Percentiles rank a stretch among this genome's conserved stretches.
Conservation (phyloP, 2,113 vertebrate species). For the Sceloporus tristichus region DNA sequence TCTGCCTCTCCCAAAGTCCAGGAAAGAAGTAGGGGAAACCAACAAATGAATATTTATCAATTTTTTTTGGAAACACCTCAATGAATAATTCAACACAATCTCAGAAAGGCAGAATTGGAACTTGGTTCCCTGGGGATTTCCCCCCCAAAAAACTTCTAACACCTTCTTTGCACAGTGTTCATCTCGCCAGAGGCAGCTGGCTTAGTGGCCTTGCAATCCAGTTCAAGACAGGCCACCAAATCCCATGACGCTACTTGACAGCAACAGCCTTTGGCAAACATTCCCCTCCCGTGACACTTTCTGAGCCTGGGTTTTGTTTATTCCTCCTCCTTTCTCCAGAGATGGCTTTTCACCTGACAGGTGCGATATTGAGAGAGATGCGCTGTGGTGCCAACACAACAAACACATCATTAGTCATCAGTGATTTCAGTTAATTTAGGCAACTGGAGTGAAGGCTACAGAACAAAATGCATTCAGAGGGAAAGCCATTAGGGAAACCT, state of each 20-base stretch:
- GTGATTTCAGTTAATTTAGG: neutral
- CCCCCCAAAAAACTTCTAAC: too few species aligned
- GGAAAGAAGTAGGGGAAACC: neutral
- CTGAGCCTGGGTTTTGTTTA: neutral
- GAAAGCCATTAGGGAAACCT: neutral
- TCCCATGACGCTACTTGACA: neutral
- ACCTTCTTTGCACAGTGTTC: fast-evolving
- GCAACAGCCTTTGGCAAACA: neutral
- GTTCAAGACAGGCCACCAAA: neutral
- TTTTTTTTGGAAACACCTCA: neutral
- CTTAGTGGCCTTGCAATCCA: neutral
- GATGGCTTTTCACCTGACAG: neutral
- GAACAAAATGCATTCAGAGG: neutral
- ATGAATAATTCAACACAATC: neutral
- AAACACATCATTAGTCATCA: neutral
- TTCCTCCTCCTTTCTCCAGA: neutral
- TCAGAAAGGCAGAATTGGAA: neutral
- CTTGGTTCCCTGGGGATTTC: neutral
- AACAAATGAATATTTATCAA: slow-evolving; percentile 27
- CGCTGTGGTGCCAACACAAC: neutral
- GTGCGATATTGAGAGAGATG: neutral
- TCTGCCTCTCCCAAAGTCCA: neutral
- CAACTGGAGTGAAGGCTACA: neutral
- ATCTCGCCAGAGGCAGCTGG: neutral
- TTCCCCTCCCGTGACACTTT: neutral